phyloP scores from a whole-genome alignment of 2,113 vertebrate genomes.

The Podarcis muralis region DNA sequence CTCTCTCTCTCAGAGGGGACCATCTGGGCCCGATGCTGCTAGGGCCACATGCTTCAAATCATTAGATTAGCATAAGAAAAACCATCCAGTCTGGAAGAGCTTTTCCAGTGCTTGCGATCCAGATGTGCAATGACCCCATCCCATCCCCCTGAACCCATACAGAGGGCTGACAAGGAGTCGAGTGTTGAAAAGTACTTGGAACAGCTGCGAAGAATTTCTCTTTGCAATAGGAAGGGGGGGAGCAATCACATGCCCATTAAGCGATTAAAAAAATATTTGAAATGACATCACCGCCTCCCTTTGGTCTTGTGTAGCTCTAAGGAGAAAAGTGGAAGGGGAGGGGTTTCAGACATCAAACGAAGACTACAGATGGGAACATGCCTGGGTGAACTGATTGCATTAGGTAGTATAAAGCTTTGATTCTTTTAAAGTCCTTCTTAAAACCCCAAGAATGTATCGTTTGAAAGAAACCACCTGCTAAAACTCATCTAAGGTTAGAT shows the following conservation, averaged over 20 bases:
- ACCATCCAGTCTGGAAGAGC: background rate
- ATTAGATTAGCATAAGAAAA: background rate
- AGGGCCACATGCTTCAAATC: background rate
- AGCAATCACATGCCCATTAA: constrained; percentile 34
- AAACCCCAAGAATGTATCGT: background rate
- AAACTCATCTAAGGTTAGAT: no score
- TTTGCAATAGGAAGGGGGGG: background rate
- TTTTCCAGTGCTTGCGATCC: background rate
- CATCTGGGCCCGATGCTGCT: background rate
- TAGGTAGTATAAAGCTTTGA: background rate
- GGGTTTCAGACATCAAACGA: constrained; percentile 11
- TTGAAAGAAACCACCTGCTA: background rate
- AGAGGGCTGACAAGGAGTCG: background rate
- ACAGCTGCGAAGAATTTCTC: background rate
- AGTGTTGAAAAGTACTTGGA: constrained; percentile 3
- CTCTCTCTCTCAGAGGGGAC: background rate
- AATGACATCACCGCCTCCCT: constrained; percentile 30
- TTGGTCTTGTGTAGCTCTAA: constrained; percentile 20
- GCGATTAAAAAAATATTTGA: constrained; percentile 21
- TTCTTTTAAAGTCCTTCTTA: background rate
- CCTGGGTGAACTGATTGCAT: constrained; percentile 14
- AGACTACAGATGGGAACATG: accelerated
- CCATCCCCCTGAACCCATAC: accelerated
- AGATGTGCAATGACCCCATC: background rate
- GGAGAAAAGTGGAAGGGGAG: background rate